Evolutionary conservation across 2,113 vertebrate species (phyloP), one percentile per base, ranked within the genome.

Genomic region (Tupaia tana): DNA sequence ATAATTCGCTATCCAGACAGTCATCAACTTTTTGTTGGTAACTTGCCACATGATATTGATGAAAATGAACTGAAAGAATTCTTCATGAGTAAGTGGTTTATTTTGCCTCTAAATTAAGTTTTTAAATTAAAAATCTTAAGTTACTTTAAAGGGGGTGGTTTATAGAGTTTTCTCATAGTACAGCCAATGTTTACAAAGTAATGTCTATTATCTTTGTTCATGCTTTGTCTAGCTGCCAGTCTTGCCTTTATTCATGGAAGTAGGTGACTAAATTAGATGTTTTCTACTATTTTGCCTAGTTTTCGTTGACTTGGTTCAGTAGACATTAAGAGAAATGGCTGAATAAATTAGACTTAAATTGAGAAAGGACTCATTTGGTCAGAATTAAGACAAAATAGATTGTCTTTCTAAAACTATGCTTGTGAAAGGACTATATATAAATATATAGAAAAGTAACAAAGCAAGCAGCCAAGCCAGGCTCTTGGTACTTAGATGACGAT

Each of bases 11-110:
- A 99, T 90, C 99, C 99, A 0, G 99, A 99, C 97, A 99, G 99
- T 98, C 99, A 99, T 97, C 99, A 99, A 97, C 99, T 99, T 74
- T 99, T 99, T 90, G 99, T 99, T 88, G 99, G 99, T 82, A 99
- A 99, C 96, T 98, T 99, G 96, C 99, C 99, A 0, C 99, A 99
- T 34, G 99, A 99, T 89, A 99, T 99, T 58, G 99, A 99, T 71
- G 99, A 99, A 98, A 99, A 98, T 59, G 99, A 99, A 90, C 98
- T 99, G 86, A 99, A 99, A 43, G 99, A 99, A 73, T 99, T 99
- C 97, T 99, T 99, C 97, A 99, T 99, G 99, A 99, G 99, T 99
- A 98, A 96, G 99, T 97, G 67, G 61, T 61, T 96, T 95, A 16
- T 82, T 94, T 93, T 93, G 52, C 13, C 13, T 80, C 66, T 89